These are phyloP conservation scores for Plagiodera versicolora DNA, from an alignment of 2,888 invertebrate species.

Conservation along the genomic window DNA sequence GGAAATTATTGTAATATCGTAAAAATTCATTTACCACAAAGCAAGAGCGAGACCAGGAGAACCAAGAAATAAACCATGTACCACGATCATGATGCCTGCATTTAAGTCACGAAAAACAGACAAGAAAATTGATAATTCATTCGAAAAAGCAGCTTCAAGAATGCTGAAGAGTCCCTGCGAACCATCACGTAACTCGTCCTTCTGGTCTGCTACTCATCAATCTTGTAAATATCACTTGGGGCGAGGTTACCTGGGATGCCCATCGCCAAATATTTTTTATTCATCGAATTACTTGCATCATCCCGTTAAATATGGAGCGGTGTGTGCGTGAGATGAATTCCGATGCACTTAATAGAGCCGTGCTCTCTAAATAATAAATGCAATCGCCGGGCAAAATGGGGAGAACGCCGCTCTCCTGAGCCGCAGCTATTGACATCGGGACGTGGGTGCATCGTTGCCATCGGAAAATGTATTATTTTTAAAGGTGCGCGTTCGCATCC, in stretches of 20 bases:
- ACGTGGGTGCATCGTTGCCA: slow-evolving; percentile 24
- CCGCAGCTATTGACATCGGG: slow-evolving; percentile 24
- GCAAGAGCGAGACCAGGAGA: no score
- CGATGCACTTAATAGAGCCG: slow-evolving; percentile 49
- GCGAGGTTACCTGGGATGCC: slow-evolving; percentile 31
- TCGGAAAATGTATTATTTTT: slow-evolving; percentile 21
- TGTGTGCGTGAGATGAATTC: slow-evolving; percentile 47
- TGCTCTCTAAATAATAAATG: slow-evolving; percentile 50
- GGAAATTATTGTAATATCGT: no score
- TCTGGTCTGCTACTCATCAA: neutral
- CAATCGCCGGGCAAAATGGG: slow-evolving; percentile 40
- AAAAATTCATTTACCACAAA: no score
- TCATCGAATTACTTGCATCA: slow-evolving; percentile 46
- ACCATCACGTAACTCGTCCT: neutral
- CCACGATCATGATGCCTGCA: no score
- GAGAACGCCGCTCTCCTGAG: slow-evolving; percentile 21
- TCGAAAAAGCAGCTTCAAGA: neutral
- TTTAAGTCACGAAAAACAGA: no score
- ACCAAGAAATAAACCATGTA: no score
- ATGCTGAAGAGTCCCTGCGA: neutral
- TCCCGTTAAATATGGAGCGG: slow-evolving; percentile 46
- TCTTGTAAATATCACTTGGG: neutral
- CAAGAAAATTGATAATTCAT: neutral
- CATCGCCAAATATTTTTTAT: slow-evolving; percentile 41
- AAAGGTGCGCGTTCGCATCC: slow-evolving; percentile 17